A percentile compares a stretch with the other conserved stretches of the same genome.
These are phyloP conservation scores for Takifugu rubripes DNA, from an alignment of 2,797 vertebrate genomes.

Conservation along the genomic window DNA sequence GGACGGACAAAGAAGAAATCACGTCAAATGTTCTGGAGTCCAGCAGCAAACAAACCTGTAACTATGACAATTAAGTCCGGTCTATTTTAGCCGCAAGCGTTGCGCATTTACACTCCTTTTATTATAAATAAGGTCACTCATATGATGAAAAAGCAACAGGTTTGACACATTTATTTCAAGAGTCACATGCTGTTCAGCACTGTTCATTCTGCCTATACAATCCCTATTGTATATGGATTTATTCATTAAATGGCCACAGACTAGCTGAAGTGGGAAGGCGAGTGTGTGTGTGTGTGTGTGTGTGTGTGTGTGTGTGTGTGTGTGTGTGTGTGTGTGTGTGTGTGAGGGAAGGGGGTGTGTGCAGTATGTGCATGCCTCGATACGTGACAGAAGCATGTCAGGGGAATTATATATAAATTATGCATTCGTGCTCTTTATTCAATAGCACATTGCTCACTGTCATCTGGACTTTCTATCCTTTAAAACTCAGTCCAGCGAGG, in stretches of 20 bases:
- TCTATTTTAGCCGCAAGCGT: slow-evolving; percentile 21
- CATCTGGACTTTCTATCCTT: slow-evolving; percentile 33
- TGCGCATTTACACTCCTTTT: not conserved
- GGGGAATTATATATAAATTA: slow-evolving; percentile 38
- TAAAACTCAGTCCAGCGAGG: slow-evolving; percentile 4
- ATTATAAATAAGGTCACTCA: slow-evolving; percentile 19
- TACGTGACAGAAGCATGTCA: slow-evolving; percentile 22
- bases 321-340: too few species aligned
- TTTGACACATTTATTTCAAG: not conserved
- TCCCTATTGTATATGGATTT: slow-evolving; percentile 36
- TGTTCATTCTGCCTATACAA: slow-evolving; percentile 16
- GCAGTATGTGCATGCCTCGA: not conserved
- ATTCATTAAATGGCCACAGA: slow-evolving; percentile 47
- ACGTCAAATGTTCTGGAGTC: slow-evolving; percentile 25
- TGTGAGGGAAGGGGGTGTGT: not conserved
- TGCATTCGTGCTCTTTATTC: slow-evolving; percentile 14
- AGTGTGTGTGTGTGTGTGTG: slow-evolving; percentile 14
- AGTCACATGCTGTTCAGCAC: not conserved
- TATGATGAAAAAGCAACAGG: slow-evolving; percentile 8
- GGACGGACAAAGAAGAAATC: not conserved
- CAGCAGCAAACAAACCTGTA: slow-evolving; percentile 20
- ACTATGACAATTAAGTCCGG: not conserved
- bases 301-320: not conserved
- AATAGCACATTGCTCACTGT: slow-evolving; percentile 41
- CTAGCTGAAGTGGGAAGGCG: slow-evolving; percentile 10